Percentiles rank a stretch among this genome's conserved stretches.
Evolutionary conservation across 2,888 invertebrate species (phyloP).

Genomic region (Trissolcus brochymenae): DNA sequence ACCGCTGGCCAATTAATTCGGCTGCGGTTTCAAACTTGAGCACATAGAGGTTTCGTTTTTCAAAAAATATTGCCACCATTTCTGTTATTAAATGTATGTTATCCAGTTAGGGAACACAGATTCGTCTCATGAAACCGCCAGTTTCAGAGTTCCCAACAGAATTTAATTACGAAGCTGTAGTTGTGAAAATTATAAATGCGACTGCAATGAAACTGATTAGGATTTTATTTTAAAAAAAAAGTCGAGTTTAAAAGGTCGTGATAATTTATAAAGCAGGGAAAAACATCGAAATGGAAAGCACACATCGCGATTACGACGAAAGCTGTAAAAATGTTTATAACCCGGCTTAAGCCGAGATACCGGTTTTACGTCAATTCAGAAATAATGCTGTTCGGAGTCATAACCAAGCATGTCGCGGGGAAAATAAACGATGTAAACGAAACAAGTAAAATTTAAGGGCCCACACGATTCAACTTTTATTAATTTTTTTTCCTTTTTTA

Average conservation of each 20-base stretch:
- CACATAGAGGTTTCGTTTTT: not conserved
- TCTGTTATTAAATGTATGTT: too few species aligned
- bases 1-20: not conserved
- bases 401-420: slow-evolving; percentile 14
- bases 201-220: too few species aligned
- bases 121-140: too few species aligned
- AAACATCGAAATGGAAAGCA: slow-evolving; percentile 40
- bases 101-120: too few species aligned
- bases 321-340: slow-evolving; percentile 42
- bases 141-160: too few species aligned
- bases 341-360: slow-evolving; percentile 30
- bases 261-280: slow-evolving; percentile 23
- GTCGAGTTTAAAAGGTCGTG: too few species aligned
- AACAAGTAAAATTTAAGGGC: slow-evolving; percentile 28
- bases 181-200: too few species aligned
- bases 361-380: slow-evolving; percentile 38
- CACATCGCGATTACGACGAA: slow-evolving; percentile 24
- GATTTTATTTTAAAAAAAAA: too few species aligned
- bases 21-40: not conserved
- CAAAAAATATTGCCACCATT: too few species aligned
- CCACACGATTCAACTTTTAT: not conserved
- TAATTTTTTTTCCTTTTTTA: not conserved
- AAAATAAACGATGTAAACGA: slow-evolving; percentile 34
- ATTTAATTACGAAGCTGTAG: too few species aligned
- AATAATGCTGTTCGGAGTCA: slow-evolving; percentile 42